These are phyloP conservation scores for Drosophila nigromelanica DNA, from an alignment of 1,140 invertebrate species.

Conservation along the genomic window DNA sequence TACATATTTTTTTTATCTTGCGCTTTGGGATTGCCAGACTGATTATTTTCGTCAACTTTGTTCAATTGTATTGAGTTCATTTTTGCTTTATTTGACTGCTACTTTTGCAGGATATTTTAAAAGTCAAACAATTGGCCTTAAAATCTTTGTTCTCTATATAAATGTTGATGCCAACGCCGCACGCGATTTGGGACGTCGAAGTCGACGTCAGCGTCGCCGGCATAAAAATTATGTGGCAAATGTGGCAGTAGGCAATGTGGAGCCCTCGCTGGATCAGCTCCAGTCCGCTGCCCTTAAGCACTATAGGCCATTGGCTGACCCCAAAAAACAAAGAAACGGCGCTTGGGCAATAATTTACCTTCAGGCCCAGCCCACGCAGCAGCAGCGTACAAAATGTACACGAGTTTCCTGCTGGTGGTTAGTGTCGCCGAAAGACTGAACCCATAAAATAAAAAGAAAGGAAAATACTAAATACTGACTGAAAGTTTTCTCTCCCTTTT, in stretches of 20 bases:
- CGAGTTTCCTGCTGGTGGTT: slow-evolving; percentile 81
- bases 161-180: slow-evolving; percentile 72
- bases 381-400: slow-evolving; percentile 63
- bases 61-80: too few relatives aligned
- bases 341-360: slow-evolving; percentile 58
- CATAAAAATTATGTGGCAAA: slow-evolving; percentile 78
- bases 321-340: slow-evolving; percentile 53
- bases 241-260: slow-evolving; percentile 74
- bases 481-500: slow-evolving; percentile 30
- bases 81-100: too few relatives aligned
- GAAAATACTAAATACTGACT: slow-evolving; percentile 31
- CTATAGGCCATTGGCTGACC: slow-evolving; percentile 54
- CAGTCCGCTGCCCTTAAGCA: slow-evolving; percentile 22
- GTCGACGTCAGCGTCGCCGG: slow-evolving; percentile 33
- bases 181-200: slow-evolving; percentile 69
- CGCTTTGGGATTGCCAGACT: background rate
- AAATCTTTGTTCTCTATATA: slow-evolving; percentile 55
- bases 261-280: slow-evolving; percentile 62
- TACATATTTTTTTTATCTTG: background rate
- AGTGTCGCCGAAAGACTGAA: slow-evolving; percentile 55
- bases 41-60: background rate
- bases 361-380: slow-evolving; percentile 5
- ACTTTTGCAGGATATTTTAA: slow-evolving; percentile 12
- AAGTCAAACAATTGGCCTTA: slow-evolving; percentile 3
- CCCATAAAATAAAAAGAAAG: slow-evolving; percentile 11